Base-by-base conservation (phyloP, 2,113 vertebrate genomes). In the Ranitomeya variabilis region DNA sequence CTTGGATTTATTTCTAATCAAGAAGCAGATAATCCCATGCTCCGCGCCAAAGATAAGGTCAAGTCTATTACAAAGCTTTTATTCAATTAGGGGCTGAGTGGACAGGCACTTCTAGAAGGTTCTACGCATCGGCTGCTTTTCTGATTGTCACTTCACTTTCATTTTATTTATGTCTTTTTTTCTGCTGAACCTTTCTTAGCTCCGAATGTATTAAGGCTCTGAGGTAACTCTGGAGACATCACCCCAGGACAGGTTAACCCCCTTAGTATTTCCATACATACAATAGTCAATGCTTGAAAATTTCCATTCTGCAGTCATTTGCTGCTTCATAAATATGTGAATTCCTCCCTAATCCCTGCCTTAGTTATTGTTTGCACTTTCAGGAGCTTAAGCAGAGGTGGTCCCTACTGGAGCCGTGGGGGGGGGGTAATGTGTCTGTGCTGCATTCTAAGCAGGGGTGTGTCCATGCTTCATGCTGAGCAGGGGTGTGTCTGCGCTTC, bases 51-150 rank as follows among this genome's bases (percentile, higher is more conserved):
- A 7, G 62, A 1, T 71, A 71, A 31, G 67, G 67, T 71, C 73
- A 76, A 51, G 26, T 76, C 31, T 19, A 76, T 76, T 76, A n/a
- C 37, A 51, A 76, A 76, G 73, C 73, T 76, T 76, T 76, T 76
- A 76, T 51, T 76, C 73, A 76, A 76, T 76, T 51, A 76, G 16
- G 37, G 37, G 19, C 16, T 9, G 19, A 37, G 18, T 76, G 23
- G 23, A 23, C 67, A 4, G 2, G 7, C 69, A 13, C 69, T 76
- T 51, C 15, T 71, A 51, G 31, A 51, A 76, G 37, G 15, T 45
- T 76, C 67, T 31, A 16, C 73, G 6, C n/a, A 26, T 10, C 4
- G 3, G 0, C n/a, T 51, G 73, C 9, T 60, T 51, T 4, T 19
- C 37, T 76, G 37, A 51, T 76, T 37, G 16, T 76, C 37, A 18